Evolutionary conservation across 2,113 vertebrate genomes (phyloP).

Genomic region (Phaethornis superciliosus): DNA sequence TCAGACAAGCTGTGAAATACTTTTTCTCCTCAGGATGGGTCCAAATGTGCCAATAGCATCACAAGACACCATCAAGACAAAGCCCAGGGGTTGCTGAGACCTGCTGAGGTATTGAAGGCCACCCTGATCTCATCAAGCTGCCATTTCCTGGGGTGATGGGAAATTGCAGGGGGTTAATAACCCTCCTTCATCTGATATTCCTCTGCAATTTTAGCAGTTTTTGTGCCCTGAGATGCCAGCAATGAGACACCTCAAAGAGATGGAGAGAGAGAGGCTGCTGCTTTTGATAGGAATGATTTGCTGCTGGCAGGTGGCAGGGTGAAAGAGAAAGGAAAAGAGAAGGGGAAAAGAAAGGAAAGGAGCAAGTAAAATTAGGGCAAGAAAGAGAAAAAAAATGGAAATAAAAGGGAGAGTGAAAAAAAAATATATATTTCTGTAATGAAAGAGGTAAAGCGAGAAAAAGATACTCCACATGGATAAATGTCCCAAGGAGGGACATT

Average conservation of each 20-base stretch:
- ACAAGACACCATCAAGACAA: neutral
- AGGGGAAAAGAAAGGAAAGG: neutral
- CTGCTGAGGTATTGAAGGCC: neutral
- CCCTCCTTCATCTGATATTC: neutral
- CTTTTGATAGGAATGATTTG: neutral
- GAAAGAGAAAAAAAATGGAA: neutral
- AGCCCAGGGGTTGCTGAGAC: neutral
- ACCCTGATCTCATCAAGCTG: neutral
- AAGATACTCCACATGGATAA: neutral
- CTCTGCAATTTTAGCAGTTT: neutral
- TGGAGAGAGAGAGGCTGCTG: neutral
- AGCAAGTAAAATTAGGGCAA: neutral
- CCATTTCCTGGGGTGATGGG: neutral
- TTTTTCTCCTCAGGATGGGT: neutral
- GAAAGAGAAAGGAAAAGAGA: neutral
- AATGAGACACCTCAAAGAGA: neutral
- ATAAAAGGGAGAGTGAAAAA: neutral
- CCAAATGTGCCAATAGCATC: rapidly evolving
- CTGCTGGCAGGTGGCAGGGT: neutral
- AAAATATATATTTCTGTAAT: neutral
- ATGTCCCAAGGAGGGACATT: neutral
- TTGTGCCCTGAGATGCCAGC: neutral
- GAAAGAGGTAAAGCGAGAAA: neutral
- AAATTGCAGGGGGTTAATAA: constrained; percentile 22
- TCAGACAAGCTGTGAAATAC: rapidly evolving